These are phyloP conservation scores for Furnarius figulus DNA, from an alignment of 2,113 vertebrate species.

Conservation along the genomic window DNA sequence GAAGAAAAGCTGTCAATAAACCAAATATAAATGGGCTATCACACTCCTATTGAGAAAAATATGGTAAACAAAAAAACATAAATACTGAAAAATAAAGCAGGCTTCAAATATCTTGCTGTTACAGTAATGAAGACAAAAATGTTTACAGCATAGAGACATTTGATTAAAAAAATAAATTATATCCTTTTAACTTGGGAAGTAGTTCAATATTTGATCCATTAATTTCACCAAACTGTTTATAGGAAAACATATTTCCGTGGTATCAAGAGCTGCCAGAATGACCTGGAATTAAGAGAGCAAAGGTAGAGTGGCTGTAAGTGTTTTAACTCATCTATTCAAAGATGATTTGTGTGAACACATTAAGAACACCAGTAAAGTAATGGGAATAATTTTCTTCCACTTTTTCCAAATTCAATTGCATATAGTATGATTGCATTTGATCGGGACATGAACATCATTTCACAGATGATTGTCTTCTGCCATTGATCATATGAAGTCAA, in stretches of 20 bases:
- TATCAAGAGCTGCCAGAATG: neutral
- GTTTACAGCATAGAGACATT: neutral
- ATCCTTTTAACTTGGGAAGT: neutral
- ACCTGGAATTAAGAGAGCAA: neutral
- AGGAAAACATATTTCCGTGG: neutral
- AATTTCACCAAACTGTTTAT: neutral
- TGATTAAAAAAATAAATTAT: neutral
- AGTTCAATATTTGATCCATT: neutral
- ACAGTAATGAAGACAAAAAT: constrained; percentile 3
- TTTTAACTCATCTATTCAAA: neutral
- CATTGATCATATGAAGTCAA: constrained; percentile 10
- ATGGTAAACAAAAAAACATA: neutral
- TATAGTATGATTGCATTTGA: constrained; percentile 20
- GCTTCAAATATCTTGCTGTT: neutral
- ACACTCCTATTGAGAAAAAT: neutral
- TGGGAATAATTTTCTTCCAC: neutral
- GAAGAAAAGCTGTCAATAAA: neutral
- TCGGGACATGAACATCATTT: neutral
- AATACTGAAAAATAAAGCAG: neutral
- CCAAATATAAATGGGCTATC: neutral
- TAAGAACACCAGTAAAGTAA: neutral
- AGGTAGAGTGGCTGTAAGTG: neutral
- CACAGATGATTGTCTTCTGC: constrained; percentile 14
- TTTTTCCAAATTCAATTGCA: constrained; percentile 29
- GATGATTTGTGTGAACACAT: constrained; percentile 9